Evolutionary conservation across 2,888 invertebrate species (phyloP), one percentile per base, ranked within the genome.

Genomic region (Caenorhabditis wallacei): DNA sequence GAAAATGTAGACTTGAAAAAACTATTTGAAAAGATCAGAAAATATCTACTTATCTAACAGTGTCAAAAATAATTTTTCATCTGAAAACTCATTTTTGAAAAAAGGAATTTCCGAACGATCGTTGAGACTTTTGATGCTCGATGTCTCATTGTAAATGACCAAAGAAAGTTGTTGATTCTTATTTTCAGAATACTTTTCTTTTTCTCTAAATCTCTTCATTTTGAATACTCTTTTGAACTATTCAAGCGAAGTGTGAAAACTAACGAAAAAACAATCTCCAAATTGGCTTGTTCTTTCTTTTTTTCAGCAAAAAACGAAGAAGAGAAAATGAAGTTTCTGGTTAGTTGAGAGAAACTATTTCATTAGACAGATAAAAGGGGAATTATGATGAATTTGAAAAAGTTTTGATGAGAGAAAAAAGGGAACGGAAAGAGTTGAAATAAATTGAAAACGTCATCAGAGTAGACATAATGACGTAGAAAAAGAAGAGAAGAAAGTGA

Each of bases 391-490:
- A 64, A 64, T 64, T 64, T 22, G 20, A 64, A 48, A 8, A 64
- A 26, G 35, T 64, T 64, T 64, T 64, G 48, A 26, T 63, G 64
- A 64, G 35, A 48, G 64, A 51, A 46, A 30, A 48, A n/a, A 63
- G 46, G 48, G 46, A 64, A 64, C 64, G 64, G 48, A 64, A 48
- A 51, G 46, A 2, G 10, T 51, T 64, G 35, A 40, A 59, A 59
- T 40, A 24, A 46, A 18, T 46, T 37, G 43, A 18, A 30, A 5
- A 51, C 48, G 64, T 64, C 64, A 64, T 64, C 51, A 63, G 61
- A 63, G n/a, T 7, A 22, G 46, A 22, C 43, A 40, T 46, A 40
- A 63, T 64, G 64, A 64, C 48, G 64, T 48, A 2, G 64, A 18
- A 22, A 26, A 16, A 11, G n/a, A n/a, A n/a, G n/a, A 48, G 63